Evolutionary conservation across 2,888 invertebrate genomes (phyloP), one percentile per base, ranked within the genome.

Genomic region (Phengaris arion): DNA sequence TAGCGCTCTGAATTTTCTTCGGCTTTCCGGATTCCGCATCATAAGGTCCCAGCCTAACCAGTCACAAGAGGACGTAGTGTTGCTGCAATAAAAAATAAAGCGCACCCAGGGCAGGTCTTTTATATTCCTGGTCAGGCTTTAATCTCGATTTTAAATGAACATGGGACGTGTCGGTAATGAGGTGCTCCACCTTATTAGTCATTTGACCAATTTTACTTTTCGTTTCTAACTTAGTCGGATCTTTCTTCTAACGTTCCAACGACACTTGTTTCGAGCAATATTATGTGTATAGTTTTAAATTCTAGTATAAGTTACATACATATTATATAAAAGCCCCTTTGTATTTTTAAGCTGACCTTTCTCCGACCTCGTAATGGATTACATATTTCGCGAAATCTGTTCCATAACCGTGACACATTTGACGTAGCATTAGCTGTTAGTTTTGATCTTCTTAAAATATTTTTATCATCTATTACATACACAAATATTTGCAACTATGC

Each of bases 171-270:
- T 59, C 59, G 22, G 59, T 64, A 64, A 64, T 45, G 64, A 35
- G 64, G 64, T 64, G 64, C 64, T 64, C 35, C 46, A 75, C 55
- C 55, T 57, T 45, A 46, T 69, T 69, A 75, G 75, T 70, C 48
- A 48, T 75, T 75, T 51, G 75, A 75, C 75, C 75, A 75, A 75
- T 51, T 35, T 51, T 57, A 35, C 59, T 59, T 52, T 75, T 59
- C 35, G 70, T 51, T 75, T 75, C 22, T 59, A 45, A 22, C 10
- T 22, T 64, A 57, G 35, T 15, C 22, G 54, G 45, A 12, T 75
- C 35, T 74, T 22, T 70, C 75, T 70, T 70, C 57, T 75, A 46
- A 57, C 75, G 75, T 75, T 75, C 59, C 52, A 70, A 59, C 52
- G 48, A 70, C 51, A 35, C 57, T 55, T 48, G 69, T 69, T 70